These are phyloP conservation scores for human (Homo sapiens) DNA, from an alignment of 2,113 vertebrate species.

Conservation along the genomic window GRCh38 chr9:82962501-82963000, in stretches of 20 bases:
- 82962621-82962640: neutral
- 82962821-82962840: neutral
- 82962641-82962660: neutral
- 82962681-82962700: neutral
- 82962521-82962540: neutral
- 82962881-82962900: neutral
- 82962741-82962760: neutral
- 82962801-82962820: neutral
- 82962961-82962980: neutral
- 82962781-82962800: neutral
- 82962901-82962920: accelerated
- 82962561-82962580: neutral
- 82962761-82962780: neutral
- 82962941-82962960: neutral
- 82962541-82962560: neutral
- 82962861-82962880: too few species aligned
- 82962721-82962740: neutral
- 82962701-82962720: neutral
- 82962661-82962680: neutral
- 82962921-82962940: neutral
- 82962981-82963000: neutral
- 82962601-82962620: neutral
- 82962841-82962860: neutral
- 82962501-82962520: neutral
- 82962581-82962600: neutral